Base-by-base conservation (phyloP, 64 coral and sea anemone species). In the Dendrophyllia cribrosa region DNA sequence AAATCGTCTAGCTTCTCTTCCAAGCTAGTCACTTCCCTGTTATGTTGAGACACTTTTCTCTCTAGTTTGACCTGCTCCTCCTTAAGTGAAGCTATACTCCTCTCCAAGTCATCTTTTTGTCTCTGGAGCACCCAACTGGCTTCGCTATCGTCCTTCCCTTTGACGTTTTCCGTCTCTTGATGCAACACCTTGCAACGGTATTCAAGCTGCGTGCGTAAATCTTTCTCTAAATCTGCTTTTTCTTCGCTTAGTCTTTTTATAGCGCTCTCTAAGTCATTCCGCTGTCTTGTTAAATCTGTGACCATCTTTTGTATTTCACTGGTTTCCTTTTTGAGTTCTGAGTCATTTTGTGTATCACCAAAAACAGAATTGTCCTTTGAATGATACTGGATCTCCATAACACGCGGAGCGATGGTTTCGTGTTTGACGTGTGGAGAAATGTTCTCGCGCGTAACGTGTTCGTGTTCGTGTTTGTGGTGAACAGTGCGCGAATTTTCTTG, bases 11-110 rank as follows among this genome's bases (percentile, higher is more conserved):
- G 58, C 52, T 59, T 92, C 61, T 75, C 88, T 71, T 87, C 87
- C 19, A 96, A 55, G 11, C 66, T 70, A 7, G 49, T 16, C 56
- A 77, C 67, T 59, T 97, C 88, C 76, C 67, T 70, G 16, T 79
- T 81, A 19, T 94, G 58, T 45, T 88, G 92, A 2, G 83, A 94
- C 26, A 97, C 82, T 26, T 83, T 72, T 20, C 59, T 79, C n/a
- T 97, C 58, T 19, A 97, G 90, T 5, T 97, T 83, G 49, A 49
- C 61, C 21, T 91, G 79, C 15, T 88, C 92, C 45, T 94, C 88
- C 80, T 91, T 97, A 13, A 97, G 75, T 10, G 80, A 76, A 7
- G 24, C 64, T 73, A 94, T 80, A 34, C 22, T 86, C 52, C 56
- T 89, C 6, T 93, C 91, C 7, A 96, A 48, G 46, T 80, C 79